Base-by-base conservation (phyloP, 2,888 invertebrate genomes). In the Thalpophila matura region DNA sequence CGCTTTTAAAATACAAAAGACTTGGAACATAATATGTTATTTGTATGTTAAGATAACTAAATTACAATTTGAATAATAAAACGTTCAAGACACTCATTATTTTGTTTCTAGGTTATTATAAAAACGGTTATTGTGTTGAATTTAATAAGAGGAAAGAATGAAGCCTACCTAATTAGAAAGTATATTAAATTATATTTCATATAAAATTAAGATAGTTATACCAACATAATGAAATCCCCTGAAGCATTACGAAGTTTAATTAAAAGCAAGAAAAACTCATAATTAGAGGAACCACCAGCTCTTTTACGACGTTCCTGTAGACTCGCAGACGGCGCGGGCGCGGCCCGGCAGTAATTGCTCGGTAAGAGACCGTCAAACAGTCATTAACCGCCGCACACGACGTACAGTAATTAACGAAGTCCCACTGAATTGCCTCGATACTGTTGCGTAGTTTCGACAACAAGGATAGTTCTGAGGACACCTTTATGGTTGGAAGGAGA, bases 231-330 rank as follows among this genome's bases (percentile, higher is more conserved):
- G 27, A 7, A 49, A 45, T 35, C 18, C 61, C 31, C 54, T 3
- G 33, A 18, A 22, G 43, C 24, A 61, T 55, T 42, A 31, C n/a
- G 26, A 35, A 58, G 26, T 47, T 65, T 70, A 71, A 70, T 65
- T 72, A 71, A 65, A 71, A 55, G 29, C 37, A 59, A 59, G 72
- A 59, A 65, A 71, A 64, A 24, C 33, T 65, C 16, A 24, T 59
- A 59, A 60, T 56, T 71, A 72, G 59, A 49, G 49, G 47, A n/a
- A 43, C 22, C 40, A 29, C 38, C 27, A 42, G 12, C 42, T 31
- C 20, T 24, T 56, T 59, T 49, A 43, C 35, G 35, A 16, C 24
- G 49, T 10, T 24, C 22, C 31, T 10, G 16, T 7, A 26, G 16
- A n/a, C 14, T n/a, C n/a, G 24, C 10, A 12, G 18, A 33, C 38